Conservation (phyloP, 92 coral and sea anemone species). For the Epizoanthus rinbou region DNA sequence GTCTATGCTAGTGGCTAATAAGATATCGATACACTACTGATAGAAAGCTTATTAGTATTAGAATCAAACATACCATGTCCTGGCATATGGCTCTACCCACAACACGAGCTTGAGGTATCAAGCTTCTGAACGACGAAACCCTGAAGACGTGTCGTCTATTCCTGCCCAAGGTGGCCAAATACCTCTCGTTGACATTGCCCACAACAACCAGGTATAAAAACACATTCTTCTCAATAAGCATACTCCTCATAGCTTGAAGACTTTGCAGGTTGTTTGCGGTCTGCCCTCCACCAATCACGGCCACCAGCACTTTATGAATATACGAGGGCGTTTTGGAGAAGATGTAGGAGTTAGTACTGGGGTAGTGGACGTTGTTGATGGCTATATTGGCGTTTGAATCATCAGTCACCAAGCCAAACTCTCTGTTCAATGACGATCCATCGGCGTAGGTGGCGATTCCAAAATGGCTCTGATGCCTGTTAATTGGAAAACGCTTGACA, state of each 20-base stretch:
- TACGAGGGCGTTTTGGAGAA: conserved; percentile 10
- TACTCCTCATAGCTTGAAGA: background rate
- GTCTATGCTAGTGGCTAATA: too few species aligned
- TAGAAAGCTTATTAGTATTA: too few species aligned
- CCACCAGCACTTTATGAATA: background rate
- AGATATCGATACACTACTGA: too few species aligned
- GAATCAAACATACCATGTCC: conserved; percentile 7
- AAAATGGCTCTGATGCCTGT: conserved; percentile 9
- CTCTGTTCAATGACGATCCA: background rate
- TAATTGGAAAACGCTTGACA: background rate
- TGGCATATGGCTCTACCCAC: conserved; percentile 10
- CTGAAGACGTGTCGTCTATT: background rate
- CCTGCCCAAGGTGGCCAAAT: background rate
- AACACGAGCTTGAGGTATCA: background rate
- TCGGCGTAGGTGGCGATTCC: conserved; percentile 5
- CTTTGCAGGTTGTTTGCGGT: background rate
- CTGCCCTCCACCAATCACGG: background rate
- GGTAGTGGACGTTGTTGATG: background rate
- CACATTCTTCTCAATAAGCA: background rate
- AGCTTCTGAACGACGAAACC: background rate
- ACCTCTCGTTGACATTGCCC: background rate
- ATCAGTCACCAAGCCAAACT: background rate
- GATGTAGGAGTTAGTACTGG: background rate
- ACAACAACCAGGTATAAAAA: background rate
- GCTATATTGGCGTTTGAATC: background rate